phyloP scores from a whole-genome alignment of 2,797 vertebrate genomes.

The Percopsis omiscomaycus region DNA sequence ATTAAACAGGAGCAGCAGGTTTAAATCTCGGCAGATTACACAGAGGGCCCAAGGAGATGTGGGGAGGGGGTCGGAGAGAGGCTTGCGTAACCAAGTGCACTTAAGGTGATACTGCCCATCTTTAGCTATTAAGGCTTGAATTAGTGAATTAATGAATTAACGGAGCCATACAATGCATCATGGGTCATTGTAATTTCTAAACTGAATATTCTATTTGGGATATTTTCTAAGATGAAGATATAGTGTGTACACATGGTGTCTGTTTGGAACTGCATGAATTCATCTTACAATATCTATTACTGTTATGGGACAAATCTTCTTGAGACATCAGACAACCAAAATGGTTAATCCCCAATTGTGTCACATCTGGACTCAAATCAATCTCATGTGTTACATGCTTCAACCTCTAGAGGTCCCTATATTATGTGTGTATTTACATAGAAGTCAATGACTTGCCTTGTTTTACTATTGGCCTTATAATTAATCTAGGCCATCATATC shows the following conservation, averaged over 20 bases:
- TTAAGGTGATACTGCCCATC: conserved; percentile 66
- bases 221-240: neutral
- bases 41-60: conserved; percentile 69
- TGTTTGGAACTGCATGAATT: neutral
- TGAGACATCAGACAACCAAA: conserved; percentile 27
- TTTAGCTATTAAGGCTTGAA: conserved; percentile 36
- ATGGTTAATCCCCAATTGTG: conserved; percentile 45
- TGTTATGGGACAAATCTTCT: conserved; percentile 31
- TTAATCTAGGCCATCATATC: no score
- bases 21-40: conserved; percentile 80
- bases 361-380: conserved; percentile 56
- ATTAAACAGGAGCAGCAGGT: conserved; percentile 81
- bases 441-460: no score
- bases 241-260: neutral
- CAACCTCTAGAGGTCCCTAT: conserved; percentile 36
- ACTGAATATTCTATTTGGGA: conserved; percentile 31
- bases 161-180: neutral
- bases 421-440: neutral
- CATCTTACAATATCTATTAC: neutral
- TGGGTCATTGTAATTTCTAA: neutral
- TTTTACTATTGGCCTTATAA: no score
- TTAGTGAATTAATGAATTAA: fast-evolving
- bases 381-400: conserved; percentile 15
- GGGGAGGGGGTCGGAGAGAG: conserved; percentile 22
- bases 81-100: conserved; percentile 70